Evolutionary conservation across 2,797 vertebrate species (phyloP).

Genomic region (Streptopelia turtur): DNA sequence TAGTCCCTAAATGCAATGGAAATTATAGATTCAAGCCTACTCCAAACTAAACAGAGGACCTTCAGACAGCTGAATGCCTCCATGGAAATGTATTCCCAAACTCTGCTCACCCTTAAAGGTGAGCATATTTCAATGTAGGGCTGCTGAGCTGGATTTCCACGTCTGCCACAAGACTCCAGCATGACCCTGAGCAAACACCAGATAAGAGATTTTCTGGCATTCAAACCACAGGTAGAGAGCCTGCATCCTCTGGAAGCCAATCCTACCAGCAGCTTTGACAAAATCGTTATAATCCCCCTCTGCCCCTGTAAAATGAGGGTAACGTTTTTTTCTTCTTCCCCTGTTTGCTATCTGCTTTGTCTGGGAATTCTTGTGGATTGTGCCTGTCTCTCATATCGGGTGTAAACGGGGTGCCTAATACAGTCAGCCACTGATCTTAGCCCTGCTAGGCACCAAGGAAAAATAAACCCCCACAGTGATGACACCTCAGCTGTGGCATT

Average conservation of each 20-base stretch:
- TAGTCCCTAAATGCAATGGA: neutral
- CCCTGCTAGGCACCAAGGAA: neutral
- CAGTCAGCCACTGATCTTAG: neutral
- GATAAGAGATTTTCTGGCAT: neutral
- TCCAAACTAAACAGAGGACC: neutral
- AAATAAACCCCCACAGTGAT: neutral
- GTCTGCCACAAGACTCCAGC: rapidly evolving
- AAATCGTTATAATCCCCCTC: neutral
- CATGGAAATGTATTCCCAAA: neutral
- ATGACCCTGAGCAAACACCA: neutral
- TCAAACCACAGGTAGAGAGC: neutral
- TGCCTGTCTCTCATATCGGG: neutral
- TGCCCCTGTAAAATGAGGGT: neutral
- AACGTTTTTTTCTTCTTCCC: neutral
- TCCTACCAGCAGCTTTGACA: neutral
- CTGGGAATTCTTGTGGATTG: neutral
- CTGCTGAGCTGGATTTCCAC: neutral
- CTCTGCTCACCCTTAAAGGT: neutral
- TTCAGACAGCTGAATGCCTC: neutral
- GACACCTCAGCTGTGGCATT: neutral
- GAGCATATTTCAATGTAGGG: neutral
- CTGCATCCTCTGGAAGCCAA: neutral
- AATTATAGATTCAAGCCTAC: neutral
- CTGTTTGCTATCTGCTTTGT: neutral
- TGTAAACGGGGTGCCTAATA: neutral